Evolutionary conservation across 64 coral and sea anemone species (phyloP).

Genomic region (Hydrozoanthus tunicans): DNA sequence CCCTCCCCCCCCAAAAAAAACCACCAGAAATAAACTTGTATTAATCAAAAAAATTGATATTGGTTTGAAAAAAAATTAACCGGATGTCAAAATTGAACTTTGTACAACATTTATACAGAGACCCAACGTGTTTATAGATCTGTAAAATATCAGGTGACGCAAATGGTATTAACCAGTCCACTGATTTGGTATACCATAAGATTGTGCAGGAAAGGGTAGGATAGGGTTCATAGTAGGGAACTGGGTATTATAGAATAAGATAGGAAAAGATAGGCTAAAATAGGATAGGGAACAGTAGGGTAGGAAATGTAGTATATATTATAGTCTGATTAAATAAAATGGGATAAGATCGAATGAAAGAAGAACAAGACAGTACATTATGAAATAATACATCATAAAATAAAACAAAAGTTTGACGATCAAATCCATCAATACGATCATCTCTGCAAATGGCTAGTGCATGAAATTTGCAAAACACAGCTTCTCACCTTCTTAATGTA

Average conservation of each 20-base stretch:
- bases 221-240: background rate
- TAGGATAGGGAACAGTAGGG: background rate
- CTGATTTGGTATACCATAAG: too few species aligned
- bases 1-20: too few species aligned
- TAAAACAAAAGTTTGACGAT: background rate
- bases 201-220: too few species aligned
- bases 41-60: too few species aligned
- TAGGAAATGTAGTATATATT: background rate
- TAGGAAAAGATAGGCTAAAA: background rate
- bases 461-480: background rate
- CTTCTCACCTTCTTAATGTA: conserved; percentile 20
- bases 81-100: too few species aligned
- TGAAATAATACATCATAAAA: background rate
- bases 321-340: background rate
- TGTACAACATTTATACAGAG: too few species aligned
- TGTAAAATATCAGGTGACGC: too few species aligned
- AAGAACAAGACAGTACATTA: background rate
- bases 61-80: too few species aligned
- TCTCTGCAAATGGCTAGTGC: background rate
- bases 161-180: too few species aligned
- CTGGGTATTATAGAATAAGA: background rate
- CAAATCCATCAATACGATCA: background rate
- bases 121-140: too few species aligned
- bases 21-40: too few species aligned
- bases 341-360: background rate